phyloP scores from a whole-genome alignment of 2,797 vertebrate genomes.

The Girardinus metallicus region DNA sequence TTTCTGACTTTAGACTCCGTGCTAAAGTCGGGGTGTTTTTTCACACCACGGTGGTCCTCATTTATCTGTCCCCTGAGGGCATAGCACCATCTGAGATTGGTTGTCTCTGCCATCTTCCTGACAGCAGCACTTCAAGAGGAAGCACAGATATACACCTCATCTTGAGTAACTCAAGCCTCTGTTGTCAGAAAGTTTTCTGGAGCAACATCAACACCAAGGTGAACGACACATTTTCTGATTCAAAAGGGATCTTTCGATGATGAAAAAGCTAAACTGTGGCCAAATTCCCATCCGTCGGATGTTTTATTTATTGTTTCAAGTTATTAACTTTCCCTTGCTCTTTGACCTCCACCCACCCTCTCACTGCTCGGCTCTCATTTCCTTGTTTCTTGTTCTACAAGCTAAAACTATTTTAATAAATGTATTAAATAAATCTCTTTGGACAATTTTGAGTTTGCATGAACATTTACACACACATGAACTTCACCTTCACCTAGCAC shows the following conservation, averaged over 20 bases:
- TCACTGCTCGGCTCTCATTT: conserved; percentile 63
- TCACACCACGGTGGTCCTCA: conserved; percentile 70
- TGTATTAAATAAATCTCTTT: conserved; percentile 79
- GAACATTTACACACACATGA: conserved; percentile 73
- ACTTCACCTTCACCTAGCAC: conserved; percentile 78
- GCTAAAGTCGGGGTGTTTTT: conserved; percentile 46
- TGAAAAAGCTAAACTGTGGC: conserved; percentile 62
- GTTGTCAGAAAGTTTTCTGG: conserved; percentile 64
- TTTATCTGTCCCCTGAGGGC: conserved; percentile 69
- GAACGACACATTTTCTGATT: conserved; percentile 27
- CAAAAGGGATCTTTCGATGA: conserved; percentile 48
- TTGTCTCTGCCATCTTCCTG: conserved; percentile 66
- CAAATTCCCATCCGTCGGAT: conserved; percentile 78
- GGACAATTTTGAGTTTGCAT: conserved; percentile 72
- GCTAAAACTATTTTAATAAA: conserved; percentile 74
- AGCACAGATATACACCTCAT: conserved; percentile 70
- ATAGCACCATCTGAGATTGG: conserved; percentile 70
- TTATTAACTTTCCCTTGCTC: conserved; percentile 81
- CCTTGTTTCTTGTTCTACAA: conserved; percentile 76
- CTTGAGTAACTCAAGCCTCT: conserved; percentile 58
- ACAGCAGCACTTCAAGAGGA: conserved; percentile 63
- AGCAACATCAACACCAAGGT: conserved; percentile 36
- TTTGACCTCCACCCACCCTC: conserved; percentile 67
- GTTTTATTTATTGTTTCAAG: conserved; percentile 79
- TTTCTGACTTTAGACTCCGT: conserved; percentile 26